A percentile compares a stretch with the other conserved stretches of the same genome.
phyloP scores from a whole-genome alignment of 1,140 invertebrate species.

The Formica selysi region DNA sequence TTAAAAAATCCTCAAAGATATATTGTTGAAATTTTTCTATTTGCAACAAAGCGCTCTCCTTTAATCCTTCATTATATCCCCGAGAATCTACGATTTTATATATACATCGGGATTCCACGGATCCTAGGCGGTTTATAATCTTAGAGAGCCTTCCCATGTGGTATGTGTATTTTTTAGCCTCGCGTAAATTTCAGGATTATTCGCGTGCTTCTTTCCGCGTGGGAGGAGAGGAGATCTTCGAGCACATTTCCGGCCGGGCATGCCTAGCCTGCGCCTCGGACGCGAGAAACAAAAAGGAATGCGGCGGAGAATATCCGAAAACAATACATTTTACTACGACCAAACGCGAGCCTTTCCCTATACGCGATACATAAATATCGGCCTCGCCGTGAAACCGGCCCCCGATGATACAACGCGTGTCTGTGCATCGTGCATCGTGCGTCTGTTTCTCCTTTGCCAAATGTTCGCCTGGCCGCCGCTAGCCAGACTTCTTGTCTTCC shows the following conservation, averaged over 20 bases:
- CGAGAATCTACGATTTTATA: not conserved
- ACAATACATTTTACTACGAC: slow-evolving; percentile 73
- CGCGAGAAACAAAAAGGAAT: slow-evolving; percentile 67
- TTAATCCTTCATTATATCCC: not conserved
- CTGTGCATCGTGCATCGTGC: not conserved
- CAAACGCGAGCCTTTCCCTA: slow-evolving; percentile 36
- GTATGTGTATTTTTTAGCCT: slow-evolving; percentile 25
- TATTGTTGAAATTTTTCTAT: not conserved
- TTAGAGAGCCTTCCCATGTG: not conserved
- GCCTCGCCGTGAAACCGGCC: slow-evolving; percentile 30
- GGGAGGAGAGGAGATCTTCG: slow-evolving; percentile 1
- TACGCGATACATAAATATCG: slow-evolving; percentile 74
- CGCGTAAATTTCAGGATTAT: slow-evolving; percentile 48
- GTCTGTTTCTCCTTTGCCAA: slow-evolving; percentile 68
- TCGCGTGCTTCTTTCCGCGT: slow-evolving; percentile 16
- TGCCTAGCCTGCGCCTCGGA: slow-evolving; percentile 41
- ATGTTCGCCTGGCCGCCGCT: slow-evolving; percentile 45
- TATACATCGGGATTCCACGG: too few relatives aligned
- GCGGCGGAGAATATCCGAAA: slow-evolving; percentile 75
- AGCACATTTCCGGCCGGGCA: not conserved
- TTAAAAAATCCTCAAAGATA: not conserved
- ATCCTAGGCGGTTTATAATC: slow-evolving; percentile 17
- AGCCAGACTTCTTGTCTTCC: slow-evolving; percentile 34
- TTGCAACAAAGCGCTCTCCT: not conserved
- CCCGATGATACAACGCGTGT: slow-evolving; percentile 65